Evolutionary conservation across 2,797 vertebrate species (phyloP).

Genomic region (Pelobates cultripes): DNA sequence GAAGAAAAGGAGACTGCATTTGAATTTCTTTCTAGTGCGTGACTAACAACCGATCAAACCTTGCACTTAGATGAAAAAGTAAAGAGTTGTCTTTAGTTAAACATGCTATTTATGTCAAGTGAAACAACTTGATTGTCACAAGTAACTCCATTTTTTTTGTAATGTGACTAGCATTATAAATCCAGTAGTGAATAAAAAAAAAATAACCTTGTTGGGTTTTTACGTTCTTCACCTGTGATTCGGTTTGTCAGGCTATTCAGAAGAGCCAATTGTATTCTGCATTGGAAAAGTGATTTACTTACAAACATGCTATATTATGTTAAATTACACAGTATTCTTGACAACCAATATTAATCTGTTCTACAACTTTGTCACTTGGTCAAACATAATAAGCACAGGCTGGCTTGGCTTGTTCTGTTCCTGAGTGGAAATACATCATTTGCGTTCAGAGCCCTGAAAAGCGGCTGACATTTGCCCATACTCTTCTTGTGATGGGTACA

Average conservation of each 20-base stretch:
- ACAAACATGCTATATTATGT: too few species aligned
- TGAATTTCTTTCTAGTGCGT: conserved; percentile 79
- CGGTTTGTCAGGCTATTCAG: not conserved
- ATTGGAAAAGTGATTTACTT: too few species aligned
- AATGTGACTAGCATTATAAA: conserved; percentile 61
- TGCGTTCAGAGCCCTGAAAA: too few species aligned
- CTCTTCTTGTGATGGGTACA: too few species aligned
- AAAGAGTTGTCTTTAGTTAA: conserved; percentile 79
- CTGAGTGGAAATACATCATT: too few species aligned
- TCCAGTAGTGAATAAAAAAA: conserved; percentile 67
- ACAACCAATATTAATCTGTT: too few species aligned
- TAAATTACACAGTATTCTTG: too few species aligned
- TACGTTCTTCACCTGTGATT: not conserved
- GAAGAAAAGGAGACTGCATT: conserved; percentile 92
- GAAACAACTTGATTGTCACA: conserved; percentile 19
- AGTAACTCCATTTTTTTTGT: conserved; percentile 59
- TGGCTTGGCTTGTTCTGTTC: too few species aligned
- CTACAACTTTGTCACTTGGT: too few species aligned
- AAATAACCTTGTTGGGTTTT: conserved; percentile 54
- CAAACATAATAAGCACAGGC: too few species aligned
- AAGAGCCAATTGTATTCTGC: too few species aligned
- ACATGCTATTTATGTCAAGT: conserved; percentile 59
- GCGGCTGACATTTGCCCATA: too few species aligned
- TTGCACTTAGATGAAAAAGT: conserved; percentile 70
- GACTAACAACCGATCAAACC: conserved; percentile 70